Evolutionary conservation across 2,888 invertebrate genomes (phyloP), one percentile per base, ranked within the genome.

Genomic region (Lasioglossum zephyrum): DNA sequence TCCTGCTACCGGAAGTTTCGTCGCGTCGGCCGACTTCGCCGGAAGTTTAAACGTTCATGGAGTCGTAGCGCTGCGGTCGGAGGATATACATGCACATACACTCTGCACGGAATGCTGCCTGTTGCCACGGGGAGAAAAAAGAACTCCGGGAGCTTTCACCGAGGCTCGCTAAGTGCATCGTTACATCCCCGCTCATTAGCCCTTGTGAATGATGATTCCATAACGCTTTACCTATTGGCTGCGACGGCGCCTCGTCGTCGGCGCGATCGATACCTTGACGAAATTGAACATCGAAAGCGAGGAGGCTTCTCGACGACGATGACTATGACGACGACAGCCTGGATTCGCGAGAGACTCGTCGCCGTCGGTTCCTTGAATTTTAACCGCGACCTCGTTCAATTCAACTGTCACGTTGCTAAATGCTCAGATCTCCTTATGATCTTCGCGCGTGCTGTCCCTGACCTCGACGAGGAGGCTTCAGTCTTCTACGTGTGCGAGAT

Each of bases 121-220:
- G 84, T 84, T 82, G 41, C 69, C 69, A 69, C 57, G 73, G 26
- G 8, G 11, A 49, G 36, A 22, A 22, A 63, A 36, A 57, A 39
- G n/a, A 66, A 36, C 18, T 36, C 73, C 63, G 57, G 77, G 22
- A 39, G 78, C 82, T 87, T 86, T 82, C 85, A 47, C 69, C 70
- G 18, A 70, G 75, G 75, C 77, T 75, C 73, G 79, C 79, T 84
- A 87, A 89, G 87, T 89, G 89, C 87, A 87, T 79, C 83, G 74
- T 83, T 83, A 90, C 88, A 83, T 87, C 84, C 75, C 70, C 88
- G 86, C 82, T 86, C 87, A 87, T 88, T 84, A 86, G 75, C 83
- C 80, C 49, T 73, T 60, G 60, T 31, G 53, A 81, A 83, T 81
- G 84, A 90, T 86, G 81, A 86, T 85, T 77, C 87, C 49, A 53